Conservation (phyloP, 1,140 invertebrate genomes). For the Ceratina australensis region DNA sequence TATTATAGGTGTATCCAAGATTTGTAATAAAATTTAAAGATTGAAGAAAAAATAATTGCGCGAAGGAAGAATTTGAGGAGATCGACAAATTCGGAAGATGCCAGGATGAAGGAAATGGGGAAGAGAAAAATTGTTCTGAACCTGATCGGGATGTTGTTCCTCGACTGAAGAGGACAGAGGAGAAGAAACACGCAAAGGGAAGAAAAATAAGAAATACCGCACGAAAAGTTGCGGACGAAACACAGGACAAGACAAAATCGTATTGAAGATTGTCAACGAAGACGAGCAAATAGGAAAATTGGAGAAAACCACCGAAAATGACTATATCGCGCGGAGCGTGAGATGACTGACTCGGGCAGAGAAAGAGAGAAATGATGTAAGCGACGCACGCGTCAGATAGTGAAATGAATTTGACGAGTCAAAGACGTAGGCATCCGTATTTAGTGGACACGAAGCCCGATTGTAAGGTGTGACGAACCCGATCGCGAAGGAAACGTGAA, state of each 20-base stretch:
- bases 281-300: not conserved
- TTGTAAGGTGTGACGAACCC: not conserved
- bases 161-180: not conserved
- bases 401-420: no score
- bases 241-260: not conserved
- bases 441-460: not conserved
- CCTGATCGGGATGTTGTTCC: no score
- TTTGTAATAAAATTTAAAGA: no score
- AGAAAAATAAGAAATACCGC: not conserved
- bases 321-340: no score
- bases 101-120: not conserved
- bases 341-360: no score
- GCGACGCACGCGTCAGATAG: no score
- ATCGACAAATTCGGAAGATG: no score
- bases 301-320: no score
- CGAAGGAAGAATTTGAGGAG: constrained; percentile 8
- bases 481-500: not conserved
- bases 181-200: not conserved
- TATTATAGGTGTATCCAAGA: no score
- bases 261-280: not conserved
- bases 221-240: no score
- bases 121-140: not conserved
- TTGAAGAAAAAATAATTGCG: not conserved
- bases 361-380: no score
- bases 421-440: no score